Base-by-base conservation (phyloP, 2,797 vertebrate species). In the Enteromius fasciolatus region DNA sequence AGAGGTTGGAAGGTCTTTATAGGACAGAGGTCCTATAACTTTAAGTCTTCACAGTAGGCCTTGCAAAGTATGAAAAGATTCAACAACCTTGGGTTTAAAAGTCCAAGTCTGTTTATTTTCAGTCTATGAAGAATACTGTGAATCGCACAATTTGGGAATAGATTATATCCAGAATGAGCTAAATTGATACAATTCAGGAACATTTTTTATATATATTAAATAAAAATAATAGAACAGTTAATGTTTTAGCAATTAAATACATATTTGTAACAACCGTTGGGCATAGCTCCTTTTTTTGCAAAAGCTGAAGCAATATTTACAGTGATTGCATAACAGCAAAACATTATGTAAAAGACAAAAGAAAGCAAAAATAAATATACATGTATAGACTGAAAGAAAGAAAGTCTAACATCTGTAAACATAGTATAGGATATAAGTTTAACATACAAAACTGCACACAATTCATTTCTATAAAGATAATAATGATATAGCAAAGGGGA, bases 221-320 rank as follows among this genome's bases (percentile, higher is more conserved):
- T 15, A 3, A 11, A 23, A 28, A 41, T 2, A 61, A 18, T 2
- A 61, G 6, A 57, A n/a, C 7, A 5, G 9, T 54, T 36, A 69
- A 54, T 41, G 50, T 81, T 87, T 85, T 23, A 82, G 18, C 85
- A 81, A 74, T 82, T 81, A 86, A 70, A 72, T 67, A 86, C 33
- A 78, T 75, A 70, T 64, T 59, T 63, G 15, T 81, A 18, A 33
- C 5, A 67, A 39, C 23, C 11, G 6, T 61, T 82, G 54, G 12
- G 67, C 61, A 79, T 23, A 68, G 10, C 3, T 52, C 25, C 76
- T 63, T 44, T 9, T 33, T 46, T 72, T 46, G 10, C 36, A 5
- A 36, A 14, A 59, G 39, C 3, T 50, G 15, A 54, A 74, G 28
- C 28, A 61, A 48, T 48, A 83, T 76, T 41, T 70, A 83, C 68